These are phyloP conservation scores for Poeciliopsis paucimaculata DNA, from an alignment of 2,797 vertebrate species.

Conservation along the genomic window DNA sequence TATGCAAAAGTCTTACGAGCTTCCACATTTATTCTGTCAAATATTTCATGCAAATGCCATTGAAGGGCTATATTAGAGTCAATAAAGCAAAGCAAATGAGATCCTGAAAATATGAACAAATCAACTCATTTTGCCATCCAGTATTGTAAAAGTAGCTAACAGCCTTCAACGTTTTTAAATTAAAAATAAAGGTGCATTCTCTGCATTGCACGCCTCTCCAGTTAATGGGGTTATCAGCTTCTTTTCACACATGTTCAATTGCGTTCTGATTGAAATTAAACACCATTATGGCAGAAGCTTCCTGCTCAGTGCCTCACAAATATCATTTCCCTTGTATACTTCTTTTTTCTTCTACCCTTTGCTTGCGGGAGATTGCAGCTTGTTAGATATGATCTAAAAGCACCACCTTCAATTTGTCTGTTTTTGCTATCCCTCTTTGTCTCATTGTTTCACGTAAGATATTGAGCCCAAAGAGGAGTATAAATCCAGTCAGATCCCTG, in stretches of 20 bases:
- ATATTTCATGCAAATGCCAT: slow-evolving; percentile 3
- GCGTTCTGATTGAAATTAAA: slow-evolving; percentile 34
- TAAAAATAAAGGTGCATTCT: slow-evolving; percentile 36
- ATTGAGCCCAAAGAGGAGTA: slow-evolving; percentile 92
- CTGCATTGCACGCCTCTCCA: slow-evolving; percentile 17
- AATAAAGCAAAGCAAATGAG: neutral
- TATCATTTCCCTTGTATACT: neutral
- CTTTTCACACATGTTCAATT: slow-evolving; percentile 48
- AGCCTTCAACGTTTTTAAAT: slow-evolving; percentile 44
- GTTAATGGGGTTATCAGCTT: slow-evolving; percentile 49
- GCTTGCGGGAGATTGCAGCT: neutral
- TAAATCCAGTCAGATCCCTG: slow-evolving; percentile 98
- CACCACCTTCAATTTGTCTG: slow-evolving; percentile 13
- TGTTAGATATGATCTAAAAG: neutral
- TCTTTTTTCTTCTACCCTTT: neutral
- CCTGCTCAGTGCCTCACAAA: slow-evolving; percentile 10
- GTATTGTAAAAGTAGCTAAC: slow-evolving; percentile 10
- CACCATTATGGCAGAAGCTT: slow-evolving; percentile 17
- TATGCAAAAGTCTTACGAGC: slow-evolving; percentile 27
- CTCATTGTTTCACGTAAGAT: slow-evolving; percentile 85
- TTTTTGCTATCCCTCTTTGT: slow-evolving; percentile 63
- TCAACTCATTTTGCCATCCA: slow-evolving; percentile 2
- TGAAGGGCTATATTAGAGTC: neutral
- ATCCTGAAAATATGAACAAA: slow-evolving; percentile 17
- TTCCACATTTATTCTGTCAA: slow-evolving; percentile 13